phyloP scores from a whole-genome alignment of 2,113 vertebrate species.

The Sylvia atricapilla region DNA sequence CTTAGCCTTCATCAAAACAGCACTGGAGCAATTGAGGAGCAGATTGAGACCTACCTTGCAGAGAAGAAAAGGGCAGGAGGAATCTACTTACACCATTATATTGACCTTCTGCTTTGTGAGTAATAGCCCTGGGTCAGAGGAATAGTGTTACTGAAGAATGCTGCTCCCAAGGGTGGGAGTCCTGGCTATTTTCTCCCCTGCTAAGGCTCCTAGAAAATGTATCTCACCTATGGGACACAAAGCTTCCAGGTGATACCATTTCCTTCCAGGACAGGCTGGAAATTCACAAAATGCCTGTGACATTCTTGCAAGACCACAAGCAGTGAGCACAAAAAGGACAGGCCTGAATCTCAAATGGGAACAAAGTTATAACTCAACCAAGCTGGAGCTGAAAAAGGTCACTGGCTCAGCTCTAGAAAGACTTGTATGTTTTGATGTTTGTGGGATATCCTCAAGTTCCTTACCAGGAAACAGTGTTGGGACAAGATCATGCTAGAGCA shows the following conservation, averaged over 20 bases:
- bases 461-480: background rate
- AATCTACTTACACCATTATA: background rate
- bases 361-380: background rate
- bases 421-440: conserved; percentile 16
- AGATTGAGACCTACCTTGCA: background rate
- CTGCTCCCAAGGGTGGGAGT: background rate
- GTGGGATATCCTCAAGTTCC: background rate
- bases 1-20: background rate
- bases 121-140: background rate
- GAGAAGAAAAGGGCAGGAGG: background rate
- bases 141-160: background rate
- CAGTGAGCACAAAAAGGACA: background rate
- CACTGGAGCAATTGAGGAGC: background rate
- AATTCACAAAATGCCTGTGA: background rate
- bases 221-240: background rate
- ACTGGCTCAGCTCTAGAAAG: background rate
- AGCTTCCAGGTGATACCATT: background rate
- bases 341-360: background rate
- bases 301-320: background rate
- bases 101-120: background rate
- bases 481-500: background rate
- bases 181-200: background rate
- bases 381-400: conserved; percentile 14
- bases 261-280: background rate
- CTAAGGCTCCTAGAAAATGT: background rate